phyloP scores from a whole-genome alignment of 2,113 vertebrate species.

The Syngnathoides biaculeatus region DNA sequence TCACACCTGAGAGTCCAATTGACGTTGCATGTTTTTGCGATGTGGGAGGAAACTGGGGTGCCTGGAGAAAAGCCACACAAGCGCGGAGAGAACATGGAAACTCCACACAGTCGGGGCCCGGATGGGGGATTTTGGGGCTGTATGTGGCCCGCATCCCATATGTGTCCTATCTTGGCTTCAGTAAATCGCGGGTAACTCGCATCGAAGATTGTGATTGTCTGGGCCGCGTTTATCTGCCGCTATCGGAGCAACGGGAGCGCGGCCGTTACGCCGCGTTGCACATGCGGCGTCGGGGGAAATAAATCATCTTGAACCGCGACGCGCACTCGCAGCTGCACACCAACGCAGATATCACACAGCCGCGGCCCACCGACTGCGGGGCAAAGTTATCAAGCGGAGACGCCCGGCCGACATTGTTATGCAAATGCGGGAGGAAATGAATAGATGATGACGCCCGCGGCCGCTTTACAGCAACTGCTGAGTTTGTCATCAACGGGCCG shows the following conservation, averaged over 20 bases:
- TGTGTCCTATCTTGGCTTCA: not conserved
- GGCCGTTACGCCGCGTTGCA: constrained; percentile 8
- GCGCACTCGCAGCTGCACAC: not conserved
- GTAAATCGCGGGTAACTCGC: not conserved
- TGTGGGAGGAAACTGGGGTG: too few relatives aligned
- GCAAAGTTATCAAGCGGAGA: constrained; percentile 8
- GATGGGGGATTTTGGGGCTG: too few relatives aligned
- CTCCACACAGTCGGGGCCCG: too few relatives aligned
- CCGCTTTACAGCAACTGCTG: not conserved
- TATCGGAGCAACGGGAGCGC: not conserved
- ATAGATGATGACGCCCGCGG: not conserved
- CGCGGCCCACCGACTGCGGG: not conserved
- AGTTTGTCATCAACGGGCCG: constrained; percentile 1
- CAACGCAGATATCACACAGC: constrained; percentile 4
- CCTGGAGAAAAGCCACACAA: too few relatives aligned
- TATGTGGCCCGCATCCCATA: not conserved
- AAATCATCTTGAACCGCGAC: constrained; percentile 11
- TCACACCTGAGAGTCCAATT: too few relatives aligned
- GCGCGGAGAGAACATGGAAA: too few relatives aligned
- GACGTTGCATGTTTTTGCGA: too few relatives aligned
- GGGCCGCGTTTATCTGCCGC: not conserved
- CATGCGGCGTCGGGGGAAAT: constrained; percentile 10
- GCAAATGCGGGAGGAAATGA: not conserved
- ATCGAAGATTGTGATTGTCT: constrained; percentile 3
- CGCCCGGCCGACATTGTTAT: not conserved